phyloP scores from a whole-genome alignment of 2,888 invertebrate species.

The Penaeus monodon region DNA sequence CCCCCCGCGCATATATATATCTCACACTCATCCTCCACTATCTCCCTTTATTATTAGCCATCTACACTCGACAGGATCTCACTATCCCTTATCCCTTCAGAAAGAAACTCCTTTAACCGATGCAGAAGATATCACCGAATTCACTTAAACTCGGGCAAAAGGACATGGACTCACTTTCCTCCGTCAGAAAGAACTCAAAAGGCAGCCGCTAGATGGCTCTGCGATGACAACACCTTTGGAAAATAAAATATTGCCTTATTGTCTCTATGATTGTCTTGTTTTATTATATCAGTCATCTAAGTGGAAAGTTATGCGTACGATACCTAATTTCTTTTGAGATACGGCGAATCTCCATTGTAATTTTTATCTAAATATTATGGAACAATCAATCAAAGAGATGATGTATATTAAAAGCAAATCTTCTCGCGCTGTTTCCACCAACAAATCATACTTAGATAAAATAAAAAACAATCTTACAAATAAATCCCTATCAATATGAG shows the following conservation, averaged over 20 bases:
- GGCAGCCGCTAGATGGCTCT: conserved; percentile 25
- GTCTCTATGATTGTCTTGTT: not conserved
- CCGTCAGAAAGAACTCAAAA: conserved; percentile 5
- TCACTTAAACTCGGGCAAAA: not conserved
- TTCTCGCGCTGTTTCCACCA: not conserved
- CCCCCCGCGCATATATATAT: not conserved
- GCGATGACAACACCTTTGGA: conserved; percentile 20
- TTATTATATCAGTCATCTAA: not conserved
- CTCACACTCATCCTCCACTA: not conserved
- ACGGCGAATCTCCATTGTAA: too few relatives aligned
- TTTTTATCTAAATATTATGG: not conserved
- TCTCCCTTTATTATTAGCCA: not conserved
- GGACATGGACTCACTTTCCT: conserved; percentile 1
- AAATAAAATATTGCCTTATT: conserved; percentile 20
- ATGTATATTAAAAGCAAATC: not conserved
- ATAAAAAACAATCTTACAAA: not conserved
- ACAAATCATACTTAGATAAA: not conserved
- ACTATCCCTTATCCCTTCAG: not conserved
- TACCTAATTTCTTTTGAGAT: not conserved
- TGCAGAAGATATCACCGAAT: conserved; percentile 13
- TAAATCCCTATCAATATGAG: not conserved
- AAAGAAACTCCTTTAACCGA: not conserved
- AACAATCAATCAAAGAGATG: not conserved
- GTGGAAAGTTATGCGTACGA: not conserved
- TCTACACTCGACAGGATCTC: not conserved